A percentile compares a stretch with the other conserved stretches of the same genome.
Conservation (phyloP, 2,888 invertebrate species). For the Oscheius onirici region DNA sequence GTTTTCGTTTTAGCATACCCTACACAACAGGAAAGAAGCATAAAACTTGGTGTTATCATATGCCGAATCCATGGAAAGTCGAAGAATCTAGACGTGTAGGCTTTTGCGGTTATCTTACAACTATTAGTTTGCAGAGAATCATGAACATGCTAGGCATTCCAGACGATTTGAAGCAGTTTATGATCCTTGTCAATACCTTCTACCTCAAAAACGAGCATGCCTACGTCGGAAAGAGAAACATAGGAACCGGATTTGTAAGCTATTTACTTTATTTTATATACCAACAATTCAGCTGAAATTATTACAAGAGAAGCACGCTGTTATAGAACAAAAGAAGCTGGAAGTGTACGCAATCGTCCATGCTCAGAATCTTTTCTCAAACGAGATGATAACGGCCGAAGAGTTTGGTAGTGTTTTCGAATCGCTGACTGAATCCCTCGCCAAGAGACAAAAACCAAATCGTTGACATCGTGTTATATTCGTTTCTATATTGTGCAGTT, state of each 20-base stretch:
- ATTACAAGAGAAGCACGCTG: background rate
- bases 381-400: too few species aligned
- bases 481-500: too few species aligned
- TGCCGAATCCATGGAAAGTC: background rate
- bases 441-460: too few species aligned
- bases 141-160: background rate
- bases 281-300: background rate
- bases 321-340: too few species aligned
- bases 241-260: background rate
- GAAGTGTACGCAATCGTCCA: too few species aligned
- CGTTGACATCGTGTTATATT: too few species aligned
- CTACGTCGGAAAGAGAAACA: background rate
- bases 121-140: background rate
- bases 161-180: background rate
- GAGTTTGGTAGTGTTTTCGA: too few species aligned
- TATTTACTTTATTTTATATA: background rate
- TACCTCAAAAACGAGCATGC: slow-evolving; percentile 1
- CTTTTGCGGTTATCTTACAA: background rate
- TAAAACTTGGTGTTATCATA: background rate
- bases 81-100: background rate
- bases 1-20: background rate
- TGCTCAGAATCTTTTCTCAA: too few species aligned
- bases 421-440: too few species aligned
- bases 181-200: background rate
- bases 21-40: background rate